These are phyloP conservation scores for Dinoponera quadriceps DNA, from an alignment of 1,140 invertebrate genomes.

Conservation along the genomic window DNA sequence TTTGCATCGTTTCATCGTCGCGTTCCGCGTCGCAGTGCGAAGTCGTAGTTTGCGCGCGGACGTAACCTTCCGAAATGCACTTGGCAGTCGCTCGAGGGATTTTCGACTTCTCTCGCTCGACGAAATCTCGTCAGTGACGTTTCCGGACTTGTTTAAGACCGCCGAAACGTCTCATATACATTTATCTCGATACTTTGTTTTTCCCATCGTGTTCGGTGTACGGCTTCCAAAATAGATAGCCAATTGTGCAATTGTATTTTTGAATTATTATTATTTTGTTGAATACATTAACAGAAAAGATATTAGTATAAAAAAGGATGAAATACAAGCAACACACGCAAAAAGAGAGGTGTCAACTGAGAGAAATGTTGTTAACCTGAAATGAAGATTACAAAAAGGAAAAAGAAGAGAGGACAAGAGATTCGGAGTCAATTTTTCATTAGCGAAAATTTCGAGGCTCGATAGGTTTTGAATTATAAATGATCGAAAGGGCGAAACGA, in stretches of 20 bases:
- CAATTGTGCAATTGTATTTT: not conserved
- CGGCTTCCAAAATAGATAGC: not conserved
- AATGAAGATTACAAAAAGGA: too few relatives aligned
- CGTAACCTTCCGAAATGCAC: slow-evolving; percentile 11
- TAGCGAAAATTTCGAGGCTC: not conserved
- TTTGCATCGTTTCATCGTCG: not conserved
- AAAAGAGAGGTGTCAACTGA: too few relatives aligned
- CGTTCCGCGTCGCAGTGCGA: not conserved
- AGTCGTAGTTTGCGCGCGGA: slow-evolving; percentile 2
- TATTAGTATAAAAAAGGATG: too few relatives aligned
- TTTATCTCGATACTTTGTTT: not conserved
- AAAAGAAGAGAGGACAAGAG: too few relatives aligned
- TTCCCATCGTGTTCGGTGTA: not conserved
- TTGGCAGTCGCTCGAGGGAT: slow-evolving; percentile 41
- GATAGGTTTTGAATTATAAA: not conserved
- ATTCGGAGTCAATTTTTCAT: not conserved
- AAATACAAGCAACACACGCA: too few relatives aligned
- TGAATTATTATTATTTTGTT: too few relatives aligned
- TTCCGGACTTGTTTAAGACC: slow-evolving; percentile 14
- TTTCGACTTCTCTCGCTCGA: slow-evolving; percentile 47
- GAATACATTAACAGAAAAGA: too few relatives aligned
- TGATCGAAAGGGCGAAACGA: not conserved
- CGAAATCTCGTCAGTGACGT: slow-evolving; percentile 9
- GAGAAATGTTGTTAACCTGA: too few relatives aligned
- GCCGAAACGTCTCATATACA: too few relatives aligned